Evolutionary conservation across 2,113 vertebrate species (phyloP).

Genomic region (Oreotrochilus melanogaster): DNA sequence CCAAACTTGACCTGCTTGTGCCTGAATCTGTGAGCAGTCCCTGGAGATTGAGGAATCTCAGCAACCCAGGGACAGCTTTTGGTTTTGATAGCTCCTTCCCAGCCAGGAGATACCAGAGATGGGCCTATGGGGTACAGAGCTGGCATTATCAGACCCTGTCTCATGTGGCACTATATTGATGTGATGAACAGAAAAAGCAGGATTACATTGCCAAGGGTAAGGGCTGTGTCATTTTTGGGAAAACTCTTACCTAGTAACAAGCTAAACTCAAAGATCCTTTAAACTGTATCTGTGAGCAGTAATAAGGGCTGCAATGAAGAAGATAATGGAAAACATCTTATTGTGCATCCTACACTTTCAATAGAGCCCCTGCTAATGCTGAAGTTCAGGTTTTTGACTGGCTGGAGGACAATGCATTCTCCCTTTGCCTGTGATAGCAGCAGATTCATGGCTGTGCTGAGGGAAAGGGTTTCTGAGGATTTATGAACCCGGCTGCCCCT

Average conservation of each 20-base stretch:
- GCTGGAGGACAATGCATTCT: slow-evolving; percentile 36
- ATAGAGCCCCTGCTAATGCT: slow-evolving; percentile 26
- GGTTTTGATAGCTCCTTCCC: neutral
- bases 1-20: neutral
- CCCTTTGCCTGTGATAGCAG: slow-evolving; percentile 41
- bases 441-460: neutral
- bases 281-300: slow-evolving; percentile 27
- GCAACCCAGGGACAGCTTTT: neutral
- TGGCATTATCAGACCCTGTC: neutral
- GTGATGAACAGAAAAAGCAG: neutral
- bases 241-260: slow-evolving; percentile 46
- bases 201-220: neutral
- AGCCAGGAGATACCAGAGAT: neutral
- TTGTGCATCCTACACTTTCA: neutral
- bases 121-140: neutral
- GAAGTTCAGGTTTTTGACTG: slow-evolving; percentile 62
- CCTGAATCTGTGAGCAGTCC: neutral
- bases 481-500: slow-evolving; percentile 40
- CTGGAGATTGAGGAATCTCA: neutral
- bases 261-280: slow-evolving; percentile 46
- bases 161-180: fast-evolving
- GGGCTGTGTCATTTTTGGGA: neutral
- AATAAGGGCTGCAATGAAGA: slow-evolving; percentile 62
- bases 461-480: slow-evolving; percentile 36
- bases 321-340: slow-evolving; percentile 59